phyloP scores from a whole-genome alignment of 2,888 invertebrate genomes.

The Resseliella maxima region DNA sequence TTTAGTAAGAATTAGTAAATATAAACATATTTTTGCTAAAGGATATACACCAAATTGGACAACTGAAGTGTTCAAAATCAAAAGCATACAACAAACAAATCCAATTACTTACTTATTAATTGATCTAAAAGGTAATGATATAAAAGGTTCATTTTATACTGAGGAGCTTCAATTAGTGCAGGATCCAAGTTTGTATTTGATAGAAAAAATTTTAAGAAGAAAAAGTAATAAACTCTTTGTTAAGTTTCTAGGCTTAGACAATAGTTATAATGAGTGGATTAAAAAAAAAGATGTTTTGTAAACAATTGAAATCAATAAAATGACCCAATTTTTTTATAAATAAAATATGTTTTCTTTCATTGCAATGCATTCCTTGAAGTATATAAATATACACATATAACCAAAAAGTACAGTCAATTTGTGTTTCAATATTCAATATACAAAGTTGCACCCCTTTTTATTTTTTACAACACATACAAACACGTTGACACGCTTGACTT shows the following conservation, averaged over 20 bases:
- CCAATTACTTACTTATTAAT: constrained; percentile 61
- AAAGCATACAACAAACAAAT: constrained; percentile 61
- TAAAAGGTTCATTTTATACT: constrained; percentile 63
- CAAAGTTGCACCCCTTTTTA: no score
- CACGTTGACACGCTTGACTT: no score
- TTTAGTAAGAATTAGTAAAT: constrained; percentile 61
- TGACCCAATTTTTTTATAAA: no score
- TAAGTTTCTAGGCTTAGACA: not conserved
- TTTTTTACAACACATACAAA: not conserved
- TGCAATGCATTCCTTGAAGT: no score
- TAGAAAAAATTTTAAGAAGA: constrained; percentile 61
- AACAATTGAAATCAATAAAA: not conserved
- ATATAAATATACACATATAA: not conserved
- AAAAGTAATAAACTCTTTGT: not conserved
- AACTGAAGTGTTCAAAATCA: constrained; percentile 62
- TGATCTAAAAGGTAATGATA: constrained; percentile 61
- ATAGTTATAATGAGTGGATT: not conserved
- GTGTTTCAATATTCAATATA: no score
- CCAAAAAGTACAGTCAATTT: no score
- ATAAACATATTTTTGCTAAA: constrained; percentile 60
- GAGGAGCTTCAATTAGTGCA: constrained; percentile 62
- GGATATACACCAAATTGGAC: constrained; percentile 63
- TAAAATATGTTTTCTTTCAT: no score
- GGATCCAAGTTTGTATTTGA: constrained; percentile 62
- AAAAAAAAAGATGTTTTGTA: not conserved